Base-by-base conservation (phyloP, 2,888 invertebrate genomes). In the Trichacis sp. region DNA sequence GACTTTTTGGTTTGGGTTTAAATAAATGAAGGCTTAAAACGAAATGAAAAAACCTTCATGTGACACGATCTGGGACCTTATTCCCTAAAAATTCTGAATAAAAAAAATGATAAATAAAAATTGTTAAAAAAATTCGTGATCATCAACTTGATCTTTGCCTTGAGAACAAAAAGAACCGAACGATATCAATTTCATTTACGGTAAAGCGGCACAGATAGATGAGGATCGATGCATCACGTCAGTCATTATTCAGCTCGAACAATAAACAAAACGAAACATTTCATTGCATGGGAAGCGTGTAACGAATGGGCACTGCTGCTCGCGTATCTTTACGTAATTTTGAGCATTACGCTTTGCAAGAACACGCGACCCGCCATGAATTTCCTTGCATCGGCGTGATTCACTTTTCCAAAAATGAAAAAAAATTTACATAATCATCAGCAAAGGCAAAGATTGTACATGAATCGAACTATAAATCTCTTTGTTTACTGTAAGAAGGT, bases 261-360 rank as follows among this genome's bases (percentile, higher is more conserved):
- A 40, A 40, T 3, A 15, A 45, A 45, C 20, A 20, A 50, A 8
- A 38, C 38, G 15, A 33, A 29, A 14, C 40, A 12, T 63, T 63
- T 57, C 48, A 48, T 47, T 36, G 20, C 49, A 56, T 46, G 47
- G 46, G 55, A 51, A 51, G 8, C 3, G 61, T 46, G 61, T 56
- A 45, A 62, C 55, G 54, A 62, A 56, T 50, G 46, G 30, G 50
- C 42, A 33, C 49, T 45, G 50, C 54, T 43, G 46, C 50, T 51
- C 33, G 9, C n/a, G 33, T 33, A 24, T 24, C 33, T 63, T 57
- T 63, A 57, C 30, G 54, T 63, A 63, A 62, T 36, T 19, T 14
- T 2, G 42, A 4, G 17, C 17, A 4, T 4, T 42, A 12, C 14
- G 33, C 9, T 45, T 52, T 51, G 45, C 38, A 19, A 38, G 20